Evolutionary conservation across 1,140 invertebrate genomes (phyloP).

Genomic region (Melanaphis sacchari): DNA sequence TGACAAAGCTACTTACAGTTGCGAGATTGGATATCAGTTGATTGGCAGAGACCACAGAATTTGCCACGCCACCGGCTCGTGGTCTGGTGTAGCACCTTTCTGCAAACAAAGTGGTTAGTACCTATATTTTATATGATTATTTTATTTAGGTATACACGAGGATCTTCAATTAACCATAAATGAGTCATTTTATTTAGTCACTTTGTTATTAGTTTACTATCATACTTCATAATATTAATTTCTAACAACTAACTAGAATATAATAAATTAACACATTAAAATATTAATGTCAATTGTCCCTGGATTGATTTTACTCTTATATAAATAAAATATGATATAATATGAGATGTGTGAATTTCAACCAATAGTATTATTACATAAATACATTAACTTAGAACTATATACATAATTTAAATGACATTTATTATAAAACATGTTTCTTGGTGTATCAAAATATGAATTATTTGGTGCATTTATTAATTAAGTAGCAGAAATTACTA

Average conservation of each 20-base stretch:
- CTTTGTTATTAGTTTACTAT: background rate
- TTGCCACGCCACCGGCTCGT: slow-evolving; percentile 90
- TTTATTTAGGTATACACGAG: background rate
- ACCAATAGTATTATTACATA: background rate
- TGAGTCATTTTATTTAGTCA: background rate
- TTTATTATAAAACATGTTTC: too few species aligned
- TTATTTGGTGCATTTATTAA: background rate
- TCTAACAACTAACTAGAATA: background rate
- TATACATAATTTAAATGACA: background rate
- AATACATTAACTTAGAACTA: background rate
- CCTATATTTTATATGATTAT: background rate
- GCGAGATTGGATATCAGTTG: slow-evolving; percentile 84
- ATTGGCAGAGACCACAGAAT: slow-evolving; percentile 84
- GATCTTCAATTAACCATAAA: background rate
- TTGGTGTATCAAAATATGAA: background rate
- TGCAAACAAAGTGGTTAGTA: slow-evolving; percentile 87
- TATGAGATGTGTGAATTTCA: too few species aligned
- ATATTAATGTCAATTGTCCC: background rate
- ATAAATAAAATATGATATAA: too few species aligned
- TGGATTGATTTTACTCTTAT: too few species aligned
- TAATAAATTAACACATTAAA: background rate
- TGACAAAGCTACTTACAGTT: slow-evolving; percentile 81
- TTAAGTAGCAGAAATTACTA: background rate
- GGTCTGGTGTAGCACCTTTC: slow-evolving; percentile 85
- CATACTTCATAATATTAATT: background rate